Evolutionary conservation across 2,888 invertebrate genomes (phyloP).

Genomic region (Caenorhabditis macrosperma): DNA sequence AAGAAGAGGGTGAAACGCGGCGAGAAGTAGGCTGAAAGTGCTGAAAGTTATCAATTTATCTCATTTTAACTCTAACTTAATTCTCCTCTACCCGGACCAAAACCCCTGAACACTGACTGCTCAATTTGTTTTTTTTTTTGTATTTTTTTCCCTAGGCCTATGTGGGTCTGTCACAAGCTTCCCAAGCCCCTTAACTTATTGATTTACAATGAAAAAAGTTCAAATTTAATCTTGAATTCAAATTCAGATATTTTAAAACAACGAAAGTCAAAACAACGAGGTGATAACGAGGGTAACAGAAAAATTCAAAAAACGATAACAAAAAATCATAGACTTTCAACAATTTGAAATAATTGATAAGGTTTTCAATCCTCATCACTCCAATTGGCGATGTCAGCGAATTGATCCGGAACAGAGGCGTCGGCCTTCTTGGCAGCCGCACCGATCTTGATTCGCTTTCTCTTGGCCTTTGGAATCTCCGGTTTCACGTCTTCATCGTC

Average conservation of each 20-base stretch:
- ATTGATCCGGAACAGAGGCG: conserved; percentile 61
- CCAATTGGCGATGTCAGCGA: conserved; percentile 65
- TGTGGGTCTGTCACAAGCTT: conserved; percentile 48
- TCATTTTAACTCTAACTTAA: background rate
- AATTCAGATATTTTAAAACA: background rate
- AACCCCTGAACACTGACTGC: conserved; percentile 16
- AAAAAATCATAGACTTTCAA: too few species aligned
- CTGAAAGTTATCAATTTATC: background rate
- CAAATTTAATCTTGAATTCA: background rate
- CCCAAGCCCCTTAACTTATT: conserved; percentile 28
- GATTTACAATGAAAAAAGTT: background rate
- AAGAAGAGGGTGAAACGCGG: conserved; percentile 60
- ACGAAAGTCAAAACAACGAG: background rate
- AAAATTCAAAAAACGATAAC: conserved; percentile 35
- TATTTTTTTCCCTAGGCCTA: too few species aligned
- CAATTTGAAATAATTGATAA: too few species aligned
- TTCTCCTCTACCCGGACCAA: conserved; percentile 24
- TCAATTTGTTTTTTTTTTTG: conserved; percentile 40
- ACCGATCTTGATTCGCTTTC: conserved; percentile 60
- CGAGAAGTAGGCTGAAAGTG: background rate
- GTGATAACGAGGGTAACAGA: conserved; percentile 13
- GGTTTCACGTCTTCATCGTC: conserved; percentile 55
- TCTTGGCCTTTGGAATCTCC: conserved; percentile 51
- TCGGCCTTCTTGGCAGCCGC: conserved; percentile 64
- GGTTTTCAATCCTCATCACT: conserved; percentile 57